Percentiles rank a stretch among this genome's conserved stretches.
Evolutionary conservation across 1,140 invertebrate species (phyloP).

Genomic region (Caenorhabditis tropicalis): DNA sequence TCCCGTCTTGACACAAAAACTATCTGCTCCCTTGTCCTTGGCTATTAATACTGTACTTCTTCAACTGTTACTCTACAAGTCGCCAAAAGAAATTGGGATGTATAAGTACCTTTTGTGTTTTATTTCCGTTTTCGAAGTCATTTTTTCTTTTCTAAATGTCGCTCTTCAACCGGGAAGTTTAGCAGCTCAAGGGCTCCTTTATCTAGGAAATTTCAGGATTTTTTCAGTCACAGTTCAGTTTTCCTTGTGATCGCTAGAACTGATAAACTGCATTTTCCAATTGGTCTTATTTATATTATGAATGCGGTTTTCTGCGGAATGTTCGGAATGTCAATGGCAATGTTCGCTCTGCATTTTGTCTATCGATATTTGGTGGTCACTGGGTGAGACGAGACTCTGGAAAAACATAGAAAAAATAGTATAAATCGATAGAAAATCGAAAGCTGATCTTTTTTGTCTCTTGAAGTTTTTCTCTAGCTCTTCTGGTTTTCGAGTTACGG

Average conservation of each 20-base stretch:
- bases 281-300: not conserved
- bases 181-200: too few species aligned
- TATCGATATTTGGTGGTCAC: constrained; percentile 4
- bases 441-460: too few species aligned
- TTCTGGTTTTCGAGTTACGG: too few species aligned
- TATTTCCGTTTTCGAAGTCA: not conserved
- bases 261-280: not conserved
- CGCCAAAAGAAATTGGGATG: not conserved
- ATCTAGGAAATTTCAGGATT: not conserved
- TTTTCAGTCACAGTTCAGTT: not conserved
- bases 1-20: not conserved
- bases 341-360: not conserved
- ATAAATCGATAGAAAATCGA: too few species aligned
- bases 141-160: not conserved
- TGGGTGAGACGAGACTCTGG: not conserved
- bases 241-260: not conserved
- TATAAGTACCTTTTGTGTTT: not conserved
- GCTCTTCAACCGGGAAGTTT: not conserved
- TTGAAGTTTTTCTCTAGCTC: too few species aligned
- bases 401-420: too few species aligned
- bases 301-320: not conserved
- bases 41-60: not conserved
- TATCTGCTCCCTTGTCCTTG: not conserved
- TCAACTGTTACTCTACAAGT: not conserved
- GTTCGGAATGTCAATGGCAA: constrained; percentile 20